These are phyloP conservation scores for Stenchaetothrips biformis DNA, from an alignment of 2,888 invertebrate species.

Conservation along the genomic window DNA sequence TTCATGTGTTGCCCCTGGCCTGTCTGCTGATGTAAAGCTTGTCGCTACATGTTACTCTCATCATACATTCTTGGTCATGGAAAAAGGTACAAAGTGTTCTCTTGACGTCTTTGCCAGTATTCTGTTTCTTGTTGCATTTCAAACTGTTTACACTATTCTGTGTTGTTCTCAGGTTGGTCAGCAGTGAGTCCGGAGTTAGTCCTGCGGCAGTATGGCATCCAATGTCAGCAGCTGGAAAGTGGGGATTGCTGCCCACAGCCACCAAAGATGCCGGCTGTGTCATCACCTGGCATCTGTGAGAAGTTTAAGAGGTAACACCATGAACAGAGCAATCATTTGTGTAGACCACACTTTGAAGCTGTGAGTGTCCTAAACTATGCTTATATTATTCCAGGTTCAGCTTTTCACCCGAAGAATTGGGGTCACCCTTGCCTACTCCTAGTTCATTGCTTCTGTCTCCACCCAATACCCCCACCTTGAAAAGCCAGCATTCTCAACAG, in stretches of 20 bases:
- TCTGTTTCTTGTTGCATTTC: too few species aligned
- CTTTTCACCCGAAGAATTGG: slow-evolving; percentile 41
- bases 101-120: not conserved
- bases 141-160: slow-evolving; percentile 40
- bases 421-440: slow-evolving; percentile 30
- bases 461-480: slow-evolving; percentile 40
- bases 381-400: slow-evolving; percentile 36
- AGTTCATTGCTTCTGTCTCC: slow-evolving; percentile 38
- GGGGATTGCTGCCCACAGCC: slow-evolving; percentile 42
- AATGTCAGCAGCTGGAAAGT: slow-evolving; percentile 44
- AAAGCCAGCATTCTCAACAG: slow-evolving; percentile 29
- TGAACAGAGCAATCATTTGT: slow-evolving; percentile 33
- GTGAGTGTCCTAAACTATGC: not conserved
- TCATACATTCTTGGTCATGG: not conserved
- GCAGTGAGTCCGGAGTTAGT: slow-evolving; percentile 45
- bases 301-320: slow-evolving; percentile 37
- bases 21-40: not conserved
- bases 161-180: slow-evolving; percentile 48
- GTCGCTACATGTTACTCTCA: not conserved
- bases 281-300: slow-evolving; percentile 38
- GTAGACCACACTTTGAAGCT: not conserved
- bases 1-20: not conserved
- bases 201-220: slow-evolving; percentile 45
- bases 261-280: slow-evolving; percentile 30
- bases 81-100: not conserved